Evolutionary conservation across 2,797 vertebrate genomes (phyloP).

Genomic region (Falco novaeseelandiae): DNA sequence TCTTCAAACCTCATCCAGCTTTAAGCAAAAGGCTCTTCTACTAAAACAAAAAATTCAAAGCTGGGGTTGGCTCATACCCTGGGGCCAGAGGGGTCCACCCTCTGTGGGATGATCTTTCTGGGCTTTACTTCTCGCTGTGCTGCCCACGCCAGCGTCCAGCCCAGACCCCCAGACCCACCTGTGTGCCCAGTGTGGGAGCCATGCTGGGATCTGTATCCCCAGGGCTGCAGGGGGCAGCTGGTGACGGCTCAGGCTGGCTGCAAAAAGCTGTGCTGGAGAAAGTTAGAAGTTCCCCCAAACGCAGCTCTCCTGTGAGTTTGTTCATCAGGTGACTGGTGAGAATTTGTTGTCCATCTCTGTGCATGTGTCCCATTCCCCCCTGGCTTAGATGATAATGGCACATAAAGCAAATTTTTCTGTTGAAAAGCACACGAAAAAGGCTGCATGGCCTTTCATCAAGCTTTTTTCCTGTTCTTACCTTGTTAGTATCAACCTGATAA

Average conservation of each 20-base stretch:
- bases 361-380: fast-evolving
- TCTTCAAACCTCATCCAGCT: neutral
- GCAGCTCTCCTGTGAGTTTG: fast-evolving
- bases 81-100: neutral
- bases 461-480: neutral
- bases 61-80: neutral
- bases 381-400: neutral
- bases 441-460: neutral
- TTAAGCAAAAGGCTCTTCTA: neutral
- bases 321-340: neutral
- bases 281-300: neutral
- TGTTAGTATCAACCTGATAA: neutral
- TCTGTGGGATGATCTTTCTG: neutral
- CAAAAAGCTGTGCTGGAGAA: neutral
- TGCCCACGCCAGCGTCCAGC: neutral
- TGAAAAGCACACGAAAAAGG: neutral
- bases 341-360: too few relatives aligned
- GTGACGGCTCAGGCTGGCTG: neutral
- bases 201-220: neutral
- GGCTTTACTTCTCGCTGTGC: neutral
- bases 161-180: neutral
- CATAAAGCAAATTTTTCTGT: neutral
- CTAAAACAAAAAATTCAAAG: neutral
- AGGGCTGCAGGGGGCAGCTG: neutral
- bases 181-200: neutral